Conservation (phyloP, 2,888 invertebrate genomes). For the Xylota segnis region DNA sequence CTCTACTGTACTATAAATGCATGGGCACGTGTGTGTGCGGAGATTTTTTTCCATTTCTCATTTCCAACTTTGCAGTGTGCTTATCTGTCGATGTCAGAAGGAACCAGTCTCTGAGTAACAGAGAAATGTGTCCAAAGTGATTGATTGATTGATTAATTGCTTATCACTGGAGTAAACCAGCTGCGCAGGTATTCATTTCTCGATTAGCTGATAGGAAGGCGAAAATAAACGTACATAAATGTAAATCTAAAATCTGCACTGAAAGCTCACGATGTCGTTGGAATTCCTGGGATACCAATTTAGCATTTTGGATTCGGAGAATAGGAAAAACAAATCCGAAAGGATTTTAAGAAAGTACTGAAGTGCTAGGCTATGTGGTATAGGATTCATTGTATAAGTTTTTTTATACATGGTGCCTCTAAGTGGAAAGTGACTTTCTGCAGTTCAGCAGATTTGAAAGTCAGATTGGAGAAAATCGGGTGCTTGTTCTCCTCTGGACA, state of each 20-base stretch:
- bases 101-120: constrained; percentile 34
- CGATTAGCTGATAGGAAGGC: constrained; percentile 36
- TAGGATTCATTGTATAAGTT: too few species aligned
- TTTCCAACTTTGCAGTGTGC: constrained; percentile 38
- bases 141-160: constrained; percentile 76
- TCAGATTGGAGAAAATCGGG: too few species aligned
- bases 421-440: too few species aligned
- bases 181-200: constrained; percentile 66
- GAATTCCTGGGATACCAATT: neutral
- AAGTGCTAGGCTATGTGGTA: too few species aligned
- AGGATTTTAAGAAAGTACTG: too few species aligned
- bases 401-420: too few species aligned
- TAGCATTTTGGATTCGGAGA: neutral
- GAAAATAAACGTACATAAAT: neutral
- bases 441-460: too few species aligned
- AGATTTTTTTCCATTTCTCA: constrained; percentile 18
- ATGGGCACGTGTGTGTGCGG: constrained; percentile 48
- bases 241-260: neutral
- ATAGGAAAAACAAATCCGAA: neutral
- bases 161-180: constrained; percentile 68
- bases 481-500: too few species aligned
- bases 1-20: constrained; percentile 7
- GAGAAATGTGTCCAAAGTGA: constrained; percentile 69
- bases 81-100: constrained; percentile 59
- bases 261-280: neutral